These are phyloP conservation scores for Trichonephila inaurata DNA, from an alignment of 1,140 invertebrate species.

Conservation along the genomic window DNA sequence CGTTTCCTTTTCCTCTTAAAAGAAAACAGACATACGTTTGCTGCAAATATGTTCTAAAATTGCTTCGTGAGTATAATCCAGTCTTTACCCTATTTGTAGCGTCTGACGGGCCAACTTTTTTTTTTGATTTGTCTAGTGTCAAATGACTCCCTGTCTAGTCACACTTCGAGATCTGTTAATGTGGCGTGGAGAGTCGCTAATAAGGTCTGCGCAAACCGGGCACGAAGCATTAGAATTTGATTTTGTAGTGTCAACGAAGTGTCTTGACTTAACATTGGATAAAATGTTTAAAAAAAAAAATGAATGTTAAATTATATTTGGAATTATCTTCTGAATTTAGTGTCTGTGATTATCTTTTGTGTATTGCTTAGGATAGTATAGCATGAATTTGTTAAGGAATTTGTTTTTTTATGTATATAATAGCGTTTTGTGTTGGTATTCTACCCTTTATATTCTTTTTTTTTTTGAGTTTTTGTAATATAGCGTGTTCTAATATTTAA, in stretches of 20 bases:
- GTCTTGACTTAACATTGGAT: constrained; percentile 55
- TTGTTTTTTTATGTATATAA: constrained; percentile 62
- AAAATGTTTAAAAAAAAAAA: constrained; percentile 52
- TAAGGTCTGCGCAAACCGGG: constrained; percentile 29
- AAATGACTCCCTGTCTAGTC: constrained; percentile 71
- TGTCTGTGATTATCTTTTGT: constrained; percentile 52
- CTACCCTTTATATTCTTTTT: constrained; percentile 27
- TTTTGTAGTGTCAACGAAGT: constrained; percentile 39
- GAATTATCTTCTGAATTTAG: constrained; percentile 57
- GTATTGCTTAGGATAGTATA: constrained; percentile 60
- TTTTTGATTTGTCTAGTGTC: constrained; percentile 66
- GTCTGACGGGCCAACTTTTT: constrained; percentile 36
- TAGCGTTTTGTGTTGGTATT: constrained; percentile 44
- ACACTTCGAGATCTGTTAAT: constrained; percentile 55
- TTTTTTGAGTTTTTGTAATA: constrained; percentile 41
- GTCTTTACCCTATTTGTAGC: constrained; percentile 7
- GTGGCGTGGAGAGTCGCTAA: constrained; percentile 41
- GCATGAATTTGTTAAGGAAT: constrained; percentile 42
- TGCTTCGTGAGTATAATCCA: constrained; percentile 8
- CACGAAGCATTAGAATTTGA: constrained; percentile 36
- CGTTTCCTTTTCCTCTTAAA: background rate
- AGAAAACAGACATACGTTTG: background rate
- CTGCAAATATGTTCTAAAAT: constrained; percentile 34
- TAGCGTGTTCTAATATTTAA: constrained; percentile 26
- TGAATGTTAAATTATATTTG: constrained; percentile 54